phyloP scores from a whole-genome alignment of 2,113 vertebrate species.

The Speoplatyrhinus poulsoni region DNA sequence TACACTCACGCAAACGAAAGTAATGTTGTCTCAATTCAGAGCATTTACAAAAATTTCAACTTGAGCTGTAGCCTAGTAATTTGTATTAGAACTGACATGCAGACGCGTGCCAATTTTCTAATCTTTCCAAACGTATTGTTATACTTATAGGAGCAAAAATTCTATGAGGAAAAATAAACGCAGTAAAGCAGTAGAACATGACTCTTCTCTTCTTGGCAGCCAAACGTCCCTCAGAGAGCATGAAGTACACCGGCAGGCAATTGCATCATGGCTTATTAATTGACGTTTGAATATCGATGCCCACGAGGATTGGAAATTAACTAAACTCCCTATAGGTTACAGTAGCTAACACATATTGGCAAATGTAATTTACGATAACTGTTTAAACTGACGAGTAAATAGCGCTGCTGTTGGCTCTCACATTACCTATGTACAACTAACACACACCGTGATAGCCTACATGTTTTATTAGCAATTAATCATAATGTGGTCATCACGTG shows the following conservation, averaged over 20 bases:
- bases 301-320: constrained; percentile 13
- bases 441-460: no score
- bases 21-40: constrained; percentile 10
- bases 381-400: background rate
- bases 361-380: background rate
- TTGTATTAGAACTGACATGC: constrained; percentile 7
- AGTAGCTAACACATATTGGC: background rate
- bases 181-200: constrained; percentile 45
- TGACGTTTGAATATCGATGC: constrained; percentile 39
- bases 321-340: background rate
- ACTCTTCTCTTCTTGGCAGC: constrained; percentile 59
- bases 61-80: background rate
- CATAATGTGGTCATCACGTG: no score
- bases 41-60: constrained; percentile 9
- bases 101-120: constrained; percentile 32
- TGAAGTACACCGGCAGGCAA: constrained; percentile 34
- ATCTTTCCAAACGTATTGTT: constrained; percentile 46
- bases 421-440: background rate
- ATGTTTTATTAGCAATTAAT: no score
- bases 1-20: constrained; percentile 12
- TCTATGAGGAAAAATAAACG: constrained; percentile 40
- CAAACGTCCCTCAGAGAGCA: constrained; percentile 40
- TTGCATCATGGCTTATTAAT: constrained; percentile 30
- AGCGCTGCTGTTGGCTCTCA: background rate
- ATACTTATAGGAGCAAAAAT: constrained; percentile 24